Evolutionary conservation across 2,113 vertebrate species (phyloP).

Genomic region (Aegotheles bennettii): DNA sequence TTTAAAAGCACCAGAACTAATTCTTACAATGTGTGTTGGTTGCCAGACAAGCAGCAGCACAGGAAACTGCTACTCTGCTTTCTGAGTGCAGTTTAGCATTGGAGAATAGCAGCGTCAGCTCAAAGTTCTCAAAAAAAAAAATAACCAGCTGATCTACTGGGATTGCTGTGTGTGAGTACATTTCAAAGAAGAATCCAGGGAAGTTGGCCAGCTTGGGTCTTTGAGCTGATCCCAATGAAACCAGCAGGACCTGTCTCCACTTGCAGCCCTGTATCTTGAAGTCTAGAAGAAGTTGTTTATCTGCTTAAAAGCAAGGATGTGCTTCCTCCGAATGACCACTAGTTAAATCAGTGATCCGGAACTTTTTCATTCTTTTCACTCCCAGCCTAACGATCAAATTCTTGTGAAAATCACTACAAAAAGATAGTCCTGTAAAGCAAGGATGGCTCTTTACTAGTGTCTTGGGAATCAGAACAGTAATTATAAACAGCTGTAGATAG

Average conservation of each 20-base stretch:
- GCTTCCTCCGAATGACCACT: background rate
- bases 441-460: background rate
- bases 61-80: background rate
- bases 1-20: background rate
- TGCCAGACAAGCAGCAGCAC: background rate
- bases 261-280: background rate
- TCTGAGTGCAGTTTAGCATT: background rate
- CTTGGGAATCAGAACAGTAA: background rate
- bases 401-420: background rate
- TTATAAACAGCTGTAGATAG: background rate
- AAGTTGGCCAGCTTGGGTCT: background rate
- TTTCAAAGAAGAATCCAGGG: background rate
- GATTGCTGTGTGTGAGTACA: background rate
- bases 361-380: background rate
- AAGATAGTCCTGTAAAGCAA: background rate
- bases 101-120: background rate
- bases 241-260: background rate
- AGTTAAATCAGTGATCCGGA: background rate
- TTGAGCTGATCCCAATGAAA: background rate
- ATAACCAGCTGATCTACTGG: background rate
- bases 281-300: background rate
- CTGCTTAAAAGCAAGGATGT: background rate
- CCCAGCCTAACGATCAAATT: background rate
- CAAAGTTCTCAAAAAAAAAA: background rate
- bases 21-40: background rate